phyloP scores from a whole-genome alignment of 2,797 vertebrate species.

The Threskiornis aethiopicus region DNA sequence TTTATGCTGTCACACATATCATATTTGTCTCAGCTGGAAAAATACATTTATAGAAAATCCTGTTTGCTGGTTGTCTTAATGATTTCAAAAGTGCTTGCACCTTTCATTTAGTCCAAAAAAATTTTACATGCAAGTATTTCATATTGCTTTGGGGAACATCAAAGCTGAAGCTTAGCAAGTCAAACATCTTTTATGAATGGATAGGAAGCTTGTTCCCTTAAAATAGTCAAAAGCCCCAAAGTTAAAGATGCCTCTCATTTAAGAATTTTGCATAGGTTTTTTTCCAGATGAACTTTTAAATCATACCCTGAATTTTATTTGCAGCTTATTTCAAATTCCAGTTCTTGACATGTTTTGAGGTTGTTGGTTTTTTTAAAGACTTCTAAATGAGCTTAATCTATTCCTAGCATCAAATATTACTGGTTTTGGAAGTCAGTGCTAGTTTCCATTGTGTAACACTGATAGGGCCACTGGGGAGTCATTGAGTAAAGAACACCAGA shows the following conservation, averaged over 20 bases:
- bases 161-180: constrained; percentile 27
- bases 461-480: background rate
- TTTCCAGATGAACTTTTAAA: background rate
- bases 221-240: background rate
- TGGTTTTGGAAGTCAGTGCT: background rate
- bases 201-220: background rate
- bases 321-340: background rate
- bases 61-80: constrained; percentile 3
- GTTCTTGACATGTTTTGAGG: background rate
- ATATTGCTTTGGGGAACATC: constrained; percentile 3
- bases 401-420: background rate
- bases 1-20: background rate
- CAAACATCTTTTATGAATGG: background rate
- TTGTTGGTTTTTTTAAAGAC: background rate
- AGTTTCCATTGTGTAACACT: constrained; percentile 1
- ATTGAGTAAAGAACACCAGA: background rate
- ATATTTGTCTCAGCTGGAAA: constrained; percentile 26
- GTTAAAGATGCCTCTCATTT: background rate
- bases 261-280: background rate
- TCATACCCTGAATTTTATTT: background rate
- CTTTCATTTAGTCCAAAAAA: background rate
- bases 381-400: background rate
- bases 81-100: background rate
- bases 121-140: background rate
- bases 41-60: background rate